Evolutionary conservation across 2,797 vertebrate species (phyloP).

Genomic region (Graptemys geographica): DNA sequence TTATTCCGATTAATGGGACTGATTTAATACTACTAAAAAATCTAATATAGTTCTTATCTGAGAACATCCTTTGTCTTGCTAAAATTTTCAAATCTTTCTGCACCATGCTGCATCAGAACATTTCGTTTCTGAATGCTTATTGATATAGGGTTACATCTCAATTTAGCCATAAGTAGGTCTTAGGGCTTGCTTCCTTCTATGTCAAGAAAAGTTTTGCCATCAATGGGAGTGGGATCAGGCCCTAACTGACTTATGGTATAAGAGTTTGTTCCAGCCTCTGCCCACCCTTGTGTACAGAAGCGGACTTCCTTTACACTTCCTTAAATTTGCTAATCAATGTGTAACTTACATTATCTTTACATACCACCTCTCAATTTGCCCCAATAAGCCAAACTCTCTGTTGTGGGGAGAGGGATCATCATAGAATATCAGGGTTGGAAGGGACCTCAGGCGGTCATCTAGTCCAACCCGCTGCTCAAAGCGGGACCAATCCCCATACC

Average conservation of each 20-base stretch:
- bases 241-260: background rate
- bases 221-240: background rate
- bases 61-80: accelerated
- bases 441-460: too few species aligned
- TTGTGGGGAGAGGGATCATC: too few species aligned
- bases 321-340: background rate
- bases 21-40: background rate
- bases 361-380: background rate
- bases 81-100: accelerated
- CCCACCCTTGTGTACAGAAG: background rate
- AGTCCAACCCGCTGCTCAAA: too few species aligned
- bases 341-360: background rate
- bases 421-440: too few species aligned
- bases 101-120: too few species aligned
- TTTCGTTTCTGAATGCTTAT: accelerated
- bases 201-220: background rate
- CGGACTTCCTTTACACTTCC: accelerated
- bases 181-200: background rate
- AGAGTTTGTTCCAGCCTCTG: background rate
- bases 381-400: background rate
- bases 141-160: background rate
- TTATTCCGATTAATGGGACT: background rate
- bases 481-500: too few species aligned
- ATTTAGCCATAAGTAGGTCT: background rate
- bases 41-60: accelerated